phyloP scores from a whole-genome alignment of 2,113 vertebrate species.

The Gopherus flavomarginatus region DNA sequence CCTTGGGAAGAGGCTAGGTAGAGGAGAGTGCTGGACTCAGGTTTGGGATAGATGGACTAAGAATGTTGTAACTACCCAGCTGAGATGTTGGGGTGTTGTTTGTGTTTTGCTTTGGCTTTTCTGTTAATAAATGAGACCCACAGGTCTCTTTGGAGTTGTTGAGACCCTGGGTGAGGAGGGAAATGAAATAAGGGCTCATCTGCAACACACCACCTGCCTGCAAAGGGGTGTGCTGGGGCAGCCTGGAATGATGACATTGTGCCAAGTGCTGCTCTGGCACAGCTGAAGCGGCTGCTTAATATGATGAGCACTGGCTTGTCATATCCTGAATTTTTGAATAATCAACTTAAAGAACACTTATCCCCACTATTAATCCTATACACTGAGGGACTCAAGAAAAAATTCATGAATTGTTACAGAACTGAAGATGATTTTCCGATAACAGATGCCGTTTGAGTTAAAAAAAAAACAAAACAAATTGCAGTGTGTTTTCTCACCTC shows the following conservation, averaged over 20 bases:
- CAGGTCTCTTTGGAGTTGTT: neutral
- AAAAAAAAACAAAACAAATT: neutral
- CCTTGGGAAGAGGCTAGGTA: neutral
- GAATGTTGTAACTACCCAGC: neutral
- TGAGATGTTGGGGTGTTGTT: neutral
- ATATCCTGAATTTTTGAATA: neutral
- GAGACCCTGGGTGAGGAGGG: neutral
- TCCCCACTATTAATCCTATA: neutral
- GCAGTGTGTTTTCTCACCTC: neutral
- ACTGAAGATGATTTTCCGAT: constrained; percentile 8
- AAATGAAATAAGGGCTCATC: neutral
- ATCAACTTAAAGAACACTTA: constrained; percentile 8
- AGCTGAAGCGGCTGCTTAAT: neutral
- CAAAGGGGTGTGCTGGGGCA: neutral
- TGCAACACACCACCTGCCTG: neutral
- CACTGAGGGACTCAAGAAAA: constrained; percentile 8
- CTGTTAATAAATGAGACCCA: neutral
- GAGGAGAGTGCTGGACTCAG: neutral
- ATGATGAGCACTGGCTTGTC: neutral
- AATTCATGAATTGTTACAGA: neutral
- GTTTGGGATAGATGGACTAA: neutral
- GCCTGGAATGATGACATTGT: neutral
- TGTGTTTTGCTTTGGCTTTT: neutral
- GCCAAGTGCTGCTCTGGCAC: neutral
- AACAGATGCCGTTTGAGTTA: neutral